Evolutionary conservation across 2,888 invertebrate species (phyloP).

Genomic region (Morpho achilles): DNA sequence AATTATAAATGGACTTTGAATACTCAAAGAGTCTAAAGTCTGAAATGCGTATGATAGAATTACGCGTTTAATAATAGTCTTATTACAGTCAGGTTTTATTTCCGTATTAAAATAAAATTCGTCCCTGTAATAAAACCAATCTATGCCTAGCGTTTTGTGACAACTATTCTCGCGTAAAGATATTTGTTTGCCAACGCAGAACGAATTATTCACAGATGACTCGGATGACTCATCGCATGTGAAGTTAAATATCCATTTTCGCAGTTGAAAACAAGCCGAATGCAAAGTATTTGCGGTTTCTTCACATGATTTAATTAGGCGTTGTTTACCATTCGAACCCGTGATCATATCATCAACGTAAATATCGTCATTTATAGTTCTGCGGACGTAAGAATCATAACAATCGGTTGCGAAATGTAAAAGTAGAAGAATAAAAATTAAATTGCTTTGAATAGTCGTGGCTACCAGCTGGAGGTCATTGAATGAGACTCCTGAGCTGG

Average conservation of each 20-base stretch:
- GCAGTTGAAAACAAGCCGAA: constrained; percentile 20
- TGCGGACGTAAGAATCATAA: constrained; percentile 17
- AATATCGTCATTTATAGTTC: constrained; percentile 22
- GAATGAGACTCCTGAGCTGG: constrained; percentile 19
- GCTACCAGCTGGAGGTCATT: constrained; percentile 29
- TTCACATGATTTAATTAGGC: constrained; percentile 5
- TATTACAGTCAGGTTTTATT: constrained; percentile 1
- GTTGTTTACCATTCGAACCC: constrained; percentile 18
- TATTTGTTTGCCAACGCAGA: too few species aligned
- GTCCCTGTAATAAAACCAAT: too few species aligned
- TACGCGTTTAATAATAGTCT: constrained; percentile 21
- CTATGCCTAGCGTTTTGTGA: constrained; percentile 24
- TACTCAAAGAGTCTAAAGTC: constrained; percentile 24
- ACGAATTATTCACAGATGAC: not conserved
- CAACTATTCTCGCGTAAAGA: constrained; percentile 13
- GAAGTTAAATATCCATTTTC: constrained; percentile 23
- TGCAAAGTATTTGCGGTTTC: constrained; percentile 2
- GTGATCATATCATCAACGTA: constrained; percentile 33
- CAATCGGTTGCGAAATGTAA: constrained; percentile 38
- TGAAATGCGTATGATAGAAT: constrained; percentile 22
- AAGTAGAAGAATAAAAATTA: constrained; percentile 30
- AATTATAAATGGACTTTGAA: constrained; percentile 19
- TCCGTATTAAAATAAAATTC: constrained; percentile 20
- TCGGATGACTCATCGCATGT: not conserved
- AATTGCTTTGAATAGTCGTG: constrained; percentile 28